Conservation (phyloP, 2,888 invertebrate species). For the Muscina levida region DNA sequence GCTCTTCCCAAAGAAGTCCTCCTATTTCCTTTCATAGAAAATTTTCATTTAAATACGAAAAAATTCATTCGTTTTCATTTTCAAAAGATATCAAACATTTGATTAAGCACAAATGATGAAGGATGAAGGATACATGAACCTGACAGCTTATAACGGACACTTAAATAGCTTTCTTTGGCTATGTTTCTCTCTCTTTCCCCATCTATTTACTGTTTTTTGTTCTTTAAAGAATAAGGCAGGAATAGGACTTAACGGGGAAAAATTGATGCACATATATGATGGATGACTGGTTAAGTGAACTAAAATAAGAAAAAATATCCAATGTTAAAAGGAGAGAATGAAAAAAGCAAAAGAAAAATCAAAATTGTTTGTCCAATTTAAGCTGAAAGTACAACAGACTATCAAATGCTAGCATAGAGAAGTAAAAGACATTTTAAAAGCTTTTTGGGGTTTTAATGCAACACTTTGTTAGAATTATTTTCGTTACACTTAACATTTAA, state of each 20-base stretch:
- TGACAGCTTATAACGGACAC: constrained; percentile 49
- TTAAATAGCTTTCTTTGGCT: constrained; percentile 39
- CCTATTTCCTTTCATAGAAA: too few species aligned
- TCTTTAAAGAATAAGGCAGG: too few species aligned
- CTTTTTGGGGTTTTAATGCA: constrained; percentile 45
- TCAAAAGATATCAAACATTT: constrained; percentile 45
- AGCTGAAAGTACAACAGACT: not conserved
- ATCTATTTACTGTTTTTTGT: too few species aligned
- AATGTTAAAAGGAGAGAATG: too few species aligned
- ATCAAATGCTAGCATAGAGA: constrained; percentile 23
- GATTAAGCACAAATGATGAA: constrained; percentile 53
- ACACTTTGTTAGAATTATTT: not conserved
- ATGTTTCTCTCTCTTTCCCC: too few species aligned
- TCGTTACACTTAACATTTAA: constrained; percentile 12
- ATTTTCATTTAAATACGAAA: too few species aligned
- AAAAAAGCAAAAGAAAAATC: too few species aligned
- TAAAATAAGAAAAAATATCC: not conserved
- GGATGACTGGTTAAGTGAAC: constrained; percentile 31
- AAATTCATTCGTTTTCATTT: too few species aligned
- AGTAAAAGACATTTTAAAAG: constrained; percentile 53
- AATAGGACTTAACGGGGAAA: too few species aligned
- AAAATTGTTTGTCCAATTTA: too few species aligned
- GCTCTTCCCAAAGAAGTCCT: too few species aligned
- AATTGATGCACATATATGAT: constrained; percentile 21
- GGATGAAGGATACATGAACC: constrained; percentile 52